A percentile compares a stretch with the other conserved stretches of the same genome.
Conservation (phyloP, 2,888 invertebrate species). For the Prenolepis imparis region DNA sequence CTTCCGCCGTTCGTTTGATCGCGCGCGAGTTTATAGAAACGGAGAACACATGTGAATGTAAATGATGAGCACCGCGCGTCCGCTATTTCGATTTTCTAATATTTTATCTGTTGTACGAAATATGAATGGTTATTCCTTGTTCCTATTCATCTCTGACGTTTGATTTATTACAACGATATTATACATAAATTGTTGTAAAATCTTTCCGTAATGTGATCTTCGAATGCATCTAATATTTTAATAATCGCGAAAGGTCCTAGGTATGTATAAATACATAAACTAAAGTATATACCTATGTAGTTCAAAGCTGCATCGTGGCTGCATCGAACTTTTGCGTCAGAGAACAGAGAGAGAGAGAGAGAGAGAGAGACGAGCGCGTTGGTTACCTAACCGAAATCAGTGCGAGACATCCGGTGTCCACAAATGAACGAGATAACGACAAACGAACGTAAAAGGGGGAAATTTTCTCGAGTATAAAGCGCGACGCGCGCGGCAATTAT, state of each 20-base stretch:
- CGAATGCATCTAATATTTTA: constrained; percentile 20
- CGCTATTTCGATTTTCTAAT: neutral
- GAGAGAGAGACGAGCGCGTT: neutral
- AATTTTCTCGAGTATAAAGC: constrained; percentile 43
- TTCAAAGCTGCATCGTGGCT: neutral
- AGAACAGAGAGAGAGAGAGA: neutral
- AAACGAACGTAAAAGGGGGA: constrained; percentile 29
- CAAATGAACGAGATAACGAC: constrained; percentile 52
- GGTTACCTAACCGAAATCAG: neutral
- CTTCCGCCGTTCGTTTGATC: neutral
- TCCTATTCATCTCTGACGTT: neutral
- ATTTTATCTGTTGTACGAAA: neutral
- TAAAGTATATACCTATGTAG: neutral
- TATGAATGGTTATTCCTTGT: neutral
- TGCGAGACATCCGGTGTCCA: constrained; percentile 16
- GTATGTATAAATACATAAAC: neutral
- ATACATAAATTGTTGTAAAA: neutral
- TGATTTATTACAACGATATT: constrained; percentile 22
- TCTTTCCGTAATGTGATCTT: neutral
- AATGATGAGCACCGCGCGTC: neutral
- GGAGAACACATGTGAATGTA: neutral
- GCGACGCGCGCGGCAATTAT: constrained; percentile 51
- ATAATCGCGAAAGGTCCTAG: neutral
- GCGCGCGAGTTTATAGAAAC: neutral
- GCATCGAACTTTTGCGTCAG: neutral